Base-by-base conservation (phyloP, 2,113 vertebrate genomes). In the Halichoeres trimaculatus region DNA sequence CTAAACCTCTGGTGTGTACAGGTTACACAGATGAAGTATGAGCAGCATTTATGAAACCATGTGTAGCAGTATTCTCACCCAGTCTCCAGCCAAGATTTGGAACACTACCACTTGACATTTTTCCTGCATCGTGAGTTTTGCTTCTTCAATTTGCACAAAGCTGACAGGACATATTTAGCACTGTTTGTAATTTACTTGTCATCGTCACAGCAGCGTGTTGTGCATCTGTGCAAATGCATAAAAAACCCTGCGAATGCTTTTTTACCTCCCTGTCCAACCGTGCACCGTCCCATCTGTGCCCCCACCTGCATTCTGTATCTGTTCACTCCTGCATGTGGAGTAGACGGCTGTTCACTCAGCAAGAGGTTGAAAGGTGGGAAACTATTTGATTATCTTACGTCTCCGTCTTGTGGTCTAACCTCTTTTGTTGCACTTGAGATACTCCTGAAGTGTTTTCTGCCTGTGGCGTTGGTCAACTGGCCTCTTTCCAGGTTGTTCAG, bases 331-430 rank as follows among this genome's bases (percentile, higher is more conserved):
- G 43, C 64, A 51, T 26, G 51, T 54, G 24, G 59, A 68, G 74
- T 38, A 45, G 35, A 70, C 54, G 34, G 62, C 83, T 80, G 71
- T 61, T 72, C 68, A 19, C 70, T 10, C 71, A 63, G 54, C 50
- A 23, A 74, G 74, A 66, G 36, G n/a, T 55, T 65, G 30, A 71
- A 74, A 81, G 61, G 70, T 53, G 56, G 64, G 47, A 59, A 76
- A 73, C 56, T 71, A 36, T 54, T 55, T 7, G 0, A 10, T 45
- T 22, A 23, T 72, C 59, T 35, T 58, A 50, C 20, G 20, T 60
- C 66, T 68, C 66, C 58, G n/a, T 48, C 45, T 52, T 53, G 17
- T 56, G 34, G 19, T 9, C 43, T 14, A 7, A 16, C 22, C 24
- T 59, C 5, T 17, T 70, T 20, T 70, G 38, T 30, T 30, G 30